Evolutionary conservation across 2,797 vertebrate species (phyloP).

Genomic region (Caiman crocodilus): DNA sequence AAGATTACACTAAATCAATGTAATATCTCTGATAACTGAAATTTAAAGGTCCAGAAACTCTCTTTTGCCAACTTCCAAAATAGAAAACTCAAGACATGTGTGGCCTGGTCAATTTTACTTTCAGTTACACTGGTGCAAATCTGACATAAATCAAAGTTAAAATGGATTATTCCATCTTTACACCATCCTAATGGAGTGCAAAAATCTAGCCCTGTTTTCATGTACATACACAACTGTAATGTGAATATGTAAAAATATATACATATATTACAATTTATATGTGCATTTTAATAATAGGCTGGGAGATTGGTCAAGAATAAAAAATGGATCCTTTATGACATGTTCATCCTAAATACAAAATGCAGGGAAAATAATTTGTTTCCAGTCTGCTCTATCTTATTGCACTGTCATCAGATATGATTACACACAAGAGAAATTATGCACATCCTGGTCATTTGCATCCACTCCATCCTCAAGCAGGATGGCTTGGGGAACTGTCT

Average conservation of each 20-base stretch:
- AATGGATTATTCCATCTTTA: background rate
- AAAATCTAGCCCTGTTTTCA: background rate
- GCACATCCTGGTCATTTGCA: background rate
- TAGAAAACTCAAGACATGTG: background rate
- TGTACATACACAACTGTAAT: too few species aligned
- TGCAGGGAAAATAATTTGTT: background rate
- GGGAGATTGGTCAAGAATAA: background rate
- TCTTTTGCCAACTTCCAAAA: background rate
- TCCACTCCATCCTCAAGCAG: background rate
- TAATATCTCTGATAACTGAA: background rate
- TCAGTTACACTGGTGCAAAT: background rate
- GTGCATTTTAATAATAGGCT: background rate
- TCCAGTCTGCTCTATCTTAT: background rate
- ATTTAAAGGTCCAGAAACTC: background rate
- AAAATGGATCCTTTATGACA: background rate
- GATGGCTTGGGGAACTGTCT: background rate
- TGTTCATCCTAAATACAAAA: background rate
- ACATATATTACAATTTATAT: background rate
- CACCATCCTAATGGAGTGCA: background rate
- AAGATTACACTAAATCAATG: background rate
- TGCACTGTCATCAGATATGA: background rate
- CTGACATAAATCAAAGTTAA: background rate
- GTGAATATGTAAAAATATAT: too few species aligned
- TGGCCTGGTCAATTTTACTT: background rate
- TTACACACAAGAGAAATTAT: background rate